A percentile compares a stretch with the other conserved stretches of the same genome.
Evolutionary conservation across 2,113 vertebrate species (phyloP).

Genomic region (Sphyrna mokarran): DNA sequence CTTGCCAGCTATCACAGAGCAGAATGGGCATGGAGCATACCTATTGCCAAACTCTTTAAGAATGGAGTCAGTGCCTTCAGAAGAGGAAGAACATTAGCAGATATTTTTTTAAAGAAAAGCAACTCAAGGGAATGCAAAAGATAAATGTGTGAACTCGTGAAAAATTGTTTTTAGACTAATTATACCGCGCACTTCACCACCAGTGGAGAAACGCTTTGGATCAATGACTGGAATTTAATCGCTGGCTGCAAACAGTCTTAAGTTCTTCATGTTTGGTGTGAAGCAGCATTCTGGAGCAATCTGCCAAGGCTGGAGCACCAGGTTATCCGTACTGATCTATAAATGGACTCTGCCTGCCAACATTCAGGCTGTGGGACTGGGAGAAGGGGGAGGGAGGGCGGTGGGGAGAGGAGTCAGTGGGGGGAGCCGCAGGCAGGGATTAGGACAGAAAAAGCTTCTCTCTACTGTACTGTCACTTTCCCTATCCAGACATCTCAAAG

Average conservation of each 20-base stretch:
- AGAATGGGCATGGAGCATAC: not conserved
- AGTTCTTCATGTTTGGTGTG: constrained; percentile 41
- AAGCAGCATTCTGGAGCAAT: not conserved
- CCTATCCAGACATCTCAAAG: not conserved
- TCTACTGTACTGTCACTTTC: constrained; percentile 38
- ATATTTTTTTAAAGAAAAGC: not conserved
- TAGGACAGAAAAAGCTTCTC: constrained; percentile 37
- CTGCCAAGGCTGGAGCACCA: not conserved
- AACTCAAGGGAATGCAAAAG: constrained; percentile 56
- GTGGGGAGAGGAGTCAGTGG: constrained; percentile 34
- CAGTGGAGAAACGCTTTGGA: constrained; percentile 59
- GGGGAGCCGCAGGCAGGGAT: constrained; percentile 36
- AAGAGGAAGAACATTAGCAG: not conserved
- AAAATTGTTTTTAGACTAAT: constrained; percentile 65
- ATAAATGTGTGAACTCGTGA: constrained; percentile 64
- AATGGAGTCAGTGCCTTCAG: not conserved
- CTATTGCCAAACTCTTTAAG: not conserved
- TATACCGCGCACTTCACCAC: constrained; percentile 67
- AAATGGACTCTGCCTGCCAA: constrained; percentile 41
- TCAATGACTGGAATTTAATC: constrained; percentile 67
- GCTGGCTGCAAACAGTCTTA: constrained; percentile 54
- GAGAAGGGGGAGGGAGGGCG: not conserved
- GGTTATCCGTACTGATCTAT: constrained; percentile 53
- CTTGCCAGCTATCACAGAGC: not conserved
- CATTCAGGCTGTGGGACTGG: constrained; percentile 44